Evolutionary conservation across 92 coral and sea anemone species (phyloP), one percentile per base, ranked within the genome.

Genomic region (Desmophyllum pertusum): DNA sequence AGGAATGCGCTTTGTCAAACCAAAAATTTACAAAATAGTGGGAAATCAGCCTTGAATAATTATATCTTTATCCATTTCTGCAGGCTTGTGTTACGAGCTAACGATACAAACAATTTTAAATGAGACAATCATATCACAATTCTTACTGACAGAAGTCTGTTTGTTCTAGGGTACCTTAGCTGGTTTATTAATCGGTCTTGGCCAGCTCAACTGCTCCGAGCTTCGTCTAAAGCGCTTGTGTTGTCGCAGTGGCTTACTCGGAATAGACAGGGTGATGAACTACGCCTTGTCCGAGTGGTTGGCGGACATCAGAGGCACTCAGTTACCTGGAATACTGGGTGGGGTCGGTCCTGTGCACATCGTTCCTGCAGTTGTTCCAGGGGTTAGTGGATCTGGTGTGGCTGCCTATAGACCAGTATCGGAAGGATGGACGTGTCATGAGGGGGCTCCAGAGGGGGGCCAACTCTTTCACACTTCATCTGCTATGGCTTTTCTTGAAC

Each of bases 341-440:
- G 99, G 99, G 3, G 98, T 97, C 0, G 99, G 99, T n/a, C 99
- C 99, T 6, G 96, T 95, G 31, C 96, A 97, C 83, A n/a, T 94
- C 98, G 3, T 94, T 97, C 37, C 98, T 94, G 8, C 99, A 97
- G 93, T 75, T 97, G 38, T 91, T 91, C 72, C 98, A 93, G 89
- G 99, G 99, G 7, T 85, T 97, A 83, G 93, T 94, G 14, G 99
- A 97, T 73, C 81, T 97, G 48, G 95, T 97, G 70, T 94, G 99
- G 99, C 77, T 97, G 65, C 99, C 99, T 27, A 95, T 97, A 45
- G 99, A 97, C 55, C 99, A 97, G 89, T 97, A 97, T 46, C 84
- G 98, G 55, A 91, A 97, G 27, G 99, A 97, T 80, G 99, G 99
- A 39, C 99, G 99, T 10, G 98, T 97, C 37, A 97, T 97, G 93